Base-by-base conservation (phyloP, 2,797 vertebrate genomes). In the Chromobotia macracanthus region DNA sequence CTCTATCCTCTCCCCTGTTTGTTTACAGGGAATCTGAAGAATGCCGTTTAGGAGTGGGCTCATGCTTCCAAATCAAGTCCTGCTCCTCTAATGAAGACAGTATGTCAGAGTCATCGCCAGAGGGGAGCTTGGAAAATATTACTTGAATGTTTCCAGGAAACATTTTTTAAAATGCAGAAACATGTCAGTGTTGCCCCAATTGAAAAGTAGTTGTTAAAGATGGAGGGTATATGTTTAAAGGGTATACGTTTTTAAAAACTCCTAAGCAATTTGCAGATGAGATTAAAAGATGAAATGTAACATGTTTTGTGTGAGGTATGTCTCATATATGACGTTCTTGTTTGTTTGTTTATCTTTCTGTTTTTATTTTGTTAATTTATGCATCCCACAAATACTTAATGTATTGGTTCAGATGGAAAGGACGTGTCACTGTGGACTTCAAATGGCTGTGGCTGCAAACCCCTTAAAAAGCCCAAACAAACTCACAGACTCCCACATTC, bases 21-120 rank as follows among this genome's bases (percentile, higher is more conserved):
- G 75, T 94, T 95, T 94, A 89, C 94, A 98, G 96, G 95, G 89
- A 97, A 98, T 94, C 92, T 97, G 93, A 98, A 97, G 94, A 95
- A 97, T 86, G 94, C 97, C 88, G 92, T 95, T 90, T 98, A 97
- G 92, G 65, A 85, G 88, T 88, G 81, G 84, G 87, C 84, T 90
- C 86, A 69, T 75, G 78, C 88, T 91, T 90, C 88, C 61, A 60
- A 84, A 85, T 76, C 84, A 75, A 83, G 85, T 79, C 63, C 79
- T 88, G 81, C 75, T 16, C 2, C 88, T 85, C 87, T 92, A 89
- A 85, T 88, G 72, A 83, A 83, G 91, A 89, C 89, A 86, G 84
- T 88, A 88, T 90, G 86, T 90, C 87, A 88, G 88, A 87, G 88
- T 81, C 81, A 77, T 90, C 83, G 88, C 89, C 90, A 61, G 75